A percentile compares a stretch with the other conserved stretches of the same genome.
Evolutionary conservation across 2,113 vertebrate species (phyloP).

Genomic region (Thomomys bottae): DNA sequence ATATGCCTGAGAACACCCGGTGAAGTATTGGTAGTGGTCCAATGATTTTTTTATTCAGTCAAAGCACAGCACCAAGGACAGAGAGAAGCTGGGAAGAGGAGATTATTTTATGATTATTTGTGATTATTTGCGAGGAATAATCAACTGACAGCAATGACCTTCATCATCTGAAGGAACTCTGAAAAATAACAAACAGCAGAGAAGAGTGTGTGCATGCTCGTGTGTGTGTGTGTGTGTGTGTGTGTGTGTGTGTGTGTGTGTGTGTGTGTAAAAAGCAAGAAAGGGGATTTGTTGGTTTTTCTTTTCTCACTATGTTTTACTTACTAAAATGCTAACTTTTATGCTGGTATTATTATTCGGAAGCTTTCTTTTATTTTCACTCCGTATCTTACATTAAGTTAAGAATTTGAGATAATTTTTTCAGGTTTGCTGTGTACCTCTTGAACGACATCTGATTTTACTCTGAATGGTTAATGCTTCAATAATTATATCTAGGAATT

Average conservation of each 20-base stretch:
- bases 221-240: neutral
- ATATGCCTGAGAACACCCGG: neutral
- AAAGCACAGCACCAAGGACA: neutral
- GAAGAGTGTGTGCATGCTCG: neutral
- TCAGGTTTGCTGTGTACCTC: neutral
- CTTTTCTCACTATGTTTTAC: neutral
- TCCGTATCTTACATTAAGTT: constrained; percentile 37
- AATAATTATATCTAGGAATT: constrained; percentile 37
- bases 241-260: no score
- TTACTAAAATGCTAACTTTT: neutral
- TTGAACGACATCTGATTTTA: constrained; percentile 9
- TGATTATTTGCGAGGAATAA: neutral
- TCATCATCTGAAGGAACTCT: neutral
- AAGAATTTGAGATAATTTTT: constrained; percentile 45
- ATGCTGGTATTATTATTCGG: neutral
- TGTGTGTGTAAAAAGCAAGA: no score
- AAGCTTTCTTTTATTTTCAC: neutral
- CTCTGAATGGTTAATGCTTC: neutral
- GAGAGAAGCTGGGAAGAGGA: neutral
- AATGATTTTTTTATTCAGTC: neutral
- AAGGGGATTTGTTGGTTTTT: neutral
- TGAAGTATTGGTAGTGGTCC: neutral
- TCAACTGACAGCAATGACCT: neutral
- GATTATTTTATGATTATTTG: neutral
- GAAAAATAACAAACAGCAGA: neutral